phyloP scores from a whole-genome alignment of 2,113 vertebrate genomes.

The Acrocephalus arundinaceus region DNA sequence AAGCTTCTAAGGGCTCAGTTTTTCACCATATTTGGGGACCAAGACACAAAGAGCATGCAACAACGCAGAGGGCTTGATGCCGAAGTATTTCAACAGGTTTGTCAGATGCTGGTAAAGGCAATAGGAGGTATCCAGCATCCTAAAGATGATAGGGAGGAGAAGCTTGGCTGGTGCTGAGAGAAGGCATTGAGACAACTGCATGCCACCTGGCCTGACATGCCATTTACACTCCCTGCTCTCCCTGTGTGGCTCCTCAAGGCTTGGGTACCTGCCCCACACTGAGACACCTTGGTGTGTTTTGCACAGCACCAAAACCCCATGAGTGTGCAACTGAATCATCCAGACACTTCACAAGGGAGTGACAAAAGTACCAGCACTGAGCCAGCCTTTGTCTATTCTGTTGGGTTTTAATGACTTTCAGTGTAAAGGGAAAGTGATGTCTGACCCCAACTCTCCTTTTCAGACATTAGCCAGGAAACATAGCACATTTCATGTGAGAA shows the following conservation, averaged over 20 bases:
- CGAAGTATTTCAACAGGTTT: background rate
- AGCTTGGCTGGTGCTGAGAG: background rate
- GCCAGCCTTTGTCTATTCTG: background rate
- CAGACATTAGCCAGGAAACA: background rate
- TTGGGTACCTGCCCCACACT: background rate
- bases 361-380: background rate
- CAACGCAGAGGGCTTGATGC: background rate
- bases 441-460: background rate
- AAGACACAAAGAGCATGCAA: background rate
- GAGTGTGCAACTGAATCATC: background rate
- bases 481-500: background rate
- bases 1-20: slow-evolving; percentile 2
- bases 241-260: background rate
- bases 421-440: background rate
- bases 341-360: background rate
- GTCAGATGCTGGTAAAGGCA: background rate
- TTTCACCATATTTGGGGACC: slow-evolving; percentile 60
- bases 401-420: background rate
- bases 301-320: background rate
- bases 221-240: background rate
- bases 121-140: background rate
- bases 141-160: background rate
- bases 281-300: background rate
- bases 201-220: background rate
- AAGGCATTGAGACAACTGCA: background rate